phyloP scores from a whole-genome alignment of 2,888 invertebrate genomes.

The Rhorus exstirpatorius region DNA sequence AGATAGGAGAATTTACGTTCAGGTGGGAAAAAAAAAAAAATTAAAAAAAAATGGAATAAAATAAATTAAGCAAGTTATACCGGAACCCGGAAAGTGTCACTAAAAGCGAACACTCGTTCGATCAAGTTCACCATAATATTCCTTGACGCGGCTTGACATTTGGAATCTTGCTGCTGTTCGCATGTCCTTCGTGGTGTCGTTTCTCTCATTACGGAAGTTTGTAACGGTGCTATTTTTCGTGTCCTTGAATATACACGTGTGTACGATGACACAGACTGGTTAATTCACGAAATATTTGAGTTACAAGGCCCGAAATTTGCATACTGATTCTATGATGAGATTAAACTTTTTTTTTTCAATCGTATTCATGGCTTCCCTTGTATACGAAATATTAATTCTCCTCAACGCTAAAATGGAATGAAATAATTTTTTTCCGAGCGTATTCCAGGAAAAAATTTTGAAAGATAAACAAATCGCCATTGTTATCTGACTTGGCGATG shows the following conservation, averaged over 20 bases:
- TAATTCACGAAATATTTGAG: background rate
- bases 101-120: constrained; percentile 9
- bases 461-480: no score
- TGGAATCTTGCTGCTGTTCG: constrained; percentile 1
- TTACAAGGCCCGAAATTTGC: background rate
- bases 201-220: background rate
- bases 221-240: background rate
- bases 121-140: constrained; percentile 11
- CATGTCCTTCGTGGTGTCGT: background rate
- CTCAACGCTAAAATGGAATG: no score
- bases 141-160: background rate
- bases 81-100: constrained; percentile 17
- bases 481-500: no score
- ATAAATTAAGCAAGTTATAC: constrained; percentile 9
- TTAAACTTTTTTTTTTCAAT: background rate
- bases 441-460: no score
- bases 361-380: background rate
- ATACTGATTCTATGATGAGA: no score
- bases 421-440: no score
- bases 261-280: background rate
- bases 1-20: background rate
- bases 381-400: background rate
- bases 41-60: background rate
- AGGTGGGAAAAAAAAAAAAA: no score
- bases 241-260: background rate